Conservation (phyloP, 2,797 vertebrate species). For the Hypotaenidia philippensis region DNA sequence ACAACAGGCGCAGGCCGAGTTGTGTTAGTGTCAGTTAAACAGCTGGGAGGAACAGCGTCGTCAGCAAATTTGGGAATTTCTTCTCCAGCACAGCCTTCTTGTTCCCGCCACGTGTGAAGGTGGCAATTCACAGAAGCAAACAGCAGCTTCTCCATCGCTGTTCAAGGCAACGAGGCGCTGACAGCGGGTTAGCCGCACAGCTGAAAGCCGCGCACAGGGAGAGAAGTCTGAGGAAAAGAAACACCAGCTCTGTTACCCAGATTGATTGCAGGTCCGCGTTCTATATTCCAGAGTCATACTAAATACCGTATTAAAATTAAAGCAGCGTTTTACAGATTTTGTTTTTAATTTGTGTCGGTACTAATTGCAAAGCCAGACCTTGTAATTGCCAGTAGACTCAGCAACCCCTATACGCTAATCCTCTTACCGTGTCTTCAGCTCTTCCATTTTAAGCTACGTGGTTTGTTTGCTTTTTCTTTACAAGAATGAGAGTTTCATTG, state of each 20-base stretch:
- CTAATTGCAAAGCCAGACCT: conserved; percentile 22
- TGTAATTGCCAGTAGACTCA: conserved; percentile 7
- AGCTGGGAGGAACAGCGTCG: background rate
- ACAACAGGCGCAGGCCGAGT: background rate
- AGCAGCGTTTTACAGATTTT: background rate
- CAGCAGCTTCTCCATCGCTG: conserved; percentile 1
- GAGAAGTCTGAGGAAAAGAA: background rate
- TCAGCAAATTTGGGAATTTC: background rate
- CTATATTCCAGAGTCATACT: background rate
- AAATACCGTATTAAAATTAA: conserved; percentile 13
- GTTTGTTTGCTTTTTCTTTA: conserved; percentile 14
- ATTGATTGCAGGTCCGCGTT: background rate
- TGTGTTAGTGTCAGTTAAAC: background rate
- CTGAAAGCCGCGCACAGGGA: background rate
- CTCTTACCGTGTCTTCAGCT: background rate
- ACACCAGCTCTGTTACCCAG: background rate
- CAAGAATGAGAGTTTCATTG: background rate
- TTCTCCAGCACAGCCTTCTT: background rate
- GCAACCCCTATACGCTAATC: conserved; percentile 12
- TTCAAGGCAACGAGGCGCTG: conserved; percentile 14
- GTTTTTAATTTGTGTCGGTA: conserved; percentile 10
- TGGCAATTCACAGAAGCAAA: conserved; percentile 1
- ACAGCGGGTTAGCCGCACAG: background rate
- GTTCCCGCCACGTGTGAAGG: background rate
- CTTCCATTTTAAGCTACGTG: background rate